Evolutionary conservation across 2,113 vertebrate species (phyloP), one percentile per base, ranked within the genome.

Genomic region (Zosterops lateralis): DNA sequence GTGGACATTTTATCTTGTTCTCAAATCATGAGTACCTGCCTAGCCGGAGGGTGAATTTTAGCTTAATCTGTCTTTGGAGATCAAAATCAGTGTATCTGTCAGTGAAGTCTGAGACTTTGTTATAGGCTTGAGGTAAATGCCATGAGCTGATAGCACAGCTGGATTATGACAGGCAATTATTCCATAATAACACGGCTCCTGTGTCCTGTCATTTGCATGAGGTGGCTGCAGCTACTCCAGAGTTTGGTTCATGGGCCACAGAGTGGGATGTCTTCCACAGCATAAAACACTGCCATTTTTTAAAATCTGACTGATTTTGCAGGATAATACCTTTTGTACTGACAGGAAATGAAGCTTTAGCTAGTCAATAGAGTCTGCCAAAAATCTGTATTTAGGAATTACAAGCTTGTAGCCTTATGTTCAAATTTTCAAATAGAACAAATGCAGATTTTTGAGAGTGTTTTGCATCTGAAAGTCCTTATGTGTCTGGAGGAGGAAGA

Each of bases 161-260:
- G 61, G 65, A 8, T 66, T 89, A 10, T 34, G 72, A n/a, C 57
- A 48, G 58, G 24, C 45, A 67, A 9, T 51, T 83, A 56, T 36
- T 50, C 36, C 22, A 50, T 22, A 51, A 42, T 25, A 77, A 44
- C 1, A 0, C 8, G 24, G 60, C 6, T 7, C 12, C 45, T 72
- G 15, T 0, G 1, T 58, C 76, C 60, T 73, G 29, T 36, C 0
- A 0, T 56, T 88, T 80, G 31, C 26, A 6, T 18, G 9, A 38
- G 34, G 26, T 40, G 51, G 34, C 44, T 7, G 13, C 5, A 18
- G 48, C 34, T 80, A 21, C 36, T 85, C 57, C 31, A 21, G 40
- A 61, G 18, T 29, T 34, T 75, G 45, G 12, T n/a, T 67, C 31
- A 31, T 14, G 21, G 65, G 17, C 14, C 13, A 6, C 0, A 0